These are phyloP conservation scores for Mythimna lalbum DNA, from an alignment of 2,888 invertebrate genomes.

Conservation along the genomic window DNA sequence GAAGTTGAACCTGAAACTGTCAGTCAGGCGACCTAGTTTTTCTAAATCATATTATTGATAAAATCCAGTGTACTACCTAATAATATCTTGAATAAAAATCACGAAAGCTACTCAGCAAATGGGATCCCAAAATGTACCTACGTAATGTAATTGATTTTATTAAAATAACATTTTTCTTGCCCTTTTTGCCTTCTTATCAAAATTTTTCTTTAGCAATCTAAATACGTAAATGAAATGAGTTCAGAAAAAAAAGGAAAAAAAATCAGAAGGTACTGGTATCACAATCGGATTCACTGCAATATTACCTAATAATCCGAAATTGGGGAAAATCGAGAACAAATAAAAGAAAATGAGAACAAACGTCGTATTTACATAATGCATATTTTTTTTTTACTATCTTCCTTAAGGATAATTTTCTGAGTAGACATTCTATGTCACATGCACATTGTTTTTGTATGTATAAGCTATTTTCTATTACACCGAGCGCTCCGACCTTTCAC, in stretches of 20 bases:
- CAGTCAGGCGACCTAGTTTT: background rate
- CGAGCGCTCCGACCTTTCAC: no score
- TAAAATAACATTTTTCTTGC: constrained; percentile 14
- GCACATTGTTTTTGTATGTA: no score
- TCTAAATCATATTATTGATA: background rate
- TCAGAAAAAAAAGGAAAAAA: constrained; percentile 23
- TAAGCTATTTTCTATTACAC: no score
- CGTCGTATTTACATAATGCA: constrained; percentile 36
- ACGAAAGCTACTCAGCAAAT: constrained; percentile 13
- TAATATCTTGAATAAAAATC: background rate
- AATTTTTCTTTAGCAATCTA: constrained; percentile 31
- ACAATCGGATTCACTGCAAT: constrained; percentile 31
- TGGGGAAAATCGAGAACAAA: constrained; percentile 38
- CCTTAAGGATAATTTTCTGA: background rate
- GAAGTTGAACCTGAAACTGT: background rate
- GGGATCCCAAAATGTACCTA: background rate
- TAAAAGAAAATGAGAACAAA: constrained; percentile 41
- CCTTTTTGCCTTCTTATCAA: constrained; percentile 6
- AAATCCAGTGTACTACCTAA: background rate
- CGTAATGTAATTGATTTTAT: constrained; percentile 31
- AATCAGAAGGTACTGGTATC: constrained; percentile 4
- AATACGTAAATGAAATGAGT: constrained; percentile 42
- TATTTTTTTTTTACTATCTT: constrained; percentile 22
- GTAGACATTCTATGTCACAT: background rate
- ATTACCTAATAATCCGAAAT: constrained; percentile 43